Percentiles rank a stretch among this genome's conserved stretches.
Evolutionary conservation across 2,797 vertebrate species (phyloP).

Genomic region (Echiichthys vipera): DNA sequence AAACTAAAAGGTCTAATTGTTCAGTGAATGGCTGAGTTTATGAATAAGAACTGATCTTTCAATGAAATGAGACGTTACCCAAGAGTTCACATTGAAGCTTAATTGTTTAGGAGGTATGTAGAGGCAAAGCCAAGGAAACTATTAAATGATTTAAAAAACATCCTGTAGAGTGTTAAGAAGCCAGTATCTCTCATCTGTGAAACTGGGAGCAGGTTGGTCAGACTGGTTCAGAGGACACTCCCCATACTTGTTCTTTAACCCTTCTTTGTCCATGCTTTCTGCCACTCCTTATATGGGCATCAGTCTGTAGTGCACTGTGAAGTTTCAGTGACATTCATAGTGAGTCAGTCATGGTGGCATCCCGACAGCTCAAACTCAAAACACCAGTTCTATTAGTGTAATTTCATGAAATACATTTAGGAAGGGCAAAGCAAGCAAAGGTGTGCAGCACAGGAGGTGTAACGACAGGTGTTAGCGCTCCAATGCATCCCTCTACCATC

Average conservation of each 20-base stretch:
- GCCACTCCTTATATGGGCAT: slow-evolving; percentile 72
- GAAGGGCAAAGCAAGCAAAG: not conserved
- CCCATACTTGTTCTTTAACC: slow-evolving; percentile 53
- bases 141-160: slow-evolving; percentile 26
- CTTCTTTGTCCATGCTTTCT: slow-evolving; percentile 10
- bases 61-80: not conserved
- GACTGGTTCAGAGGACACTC: slow-evolving; percentile 79
- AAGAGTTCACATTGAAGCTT: not conserved
- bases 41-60: not conserved
- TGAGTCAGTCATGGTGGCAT: not conserved
- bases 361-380: slow-evolving; percentile 18
- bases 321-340: slow-evolving; percentile 7
- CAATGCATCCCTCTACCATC: slow-evolving; percentile 40
- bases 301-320: not conserved
- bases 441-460: slow-evolving; percentile 23
- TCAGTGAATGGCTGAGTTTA: not conserved
- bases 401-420: slow-evolving; percentile 1
- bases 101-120: slow-evolving; percentile 12
- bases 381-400: not conserved
- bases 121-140: slow-evolving; percentile 1
- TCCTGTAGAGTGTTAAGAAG: slow-evolving; percentile 42
- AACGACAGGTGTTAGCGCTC: slow-evolving; percentile 28
- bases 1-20: not conserved
- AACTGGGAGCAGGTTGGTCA: slow-evolving; percentile 76
- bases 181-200: slow-evolving; percentile 67